These are phyloP conservation scores for Branchinecta sandiegonensis DNA, from an alignment of 2,888 invertebrate genomes.

Conservation along the genomic window DNA sequence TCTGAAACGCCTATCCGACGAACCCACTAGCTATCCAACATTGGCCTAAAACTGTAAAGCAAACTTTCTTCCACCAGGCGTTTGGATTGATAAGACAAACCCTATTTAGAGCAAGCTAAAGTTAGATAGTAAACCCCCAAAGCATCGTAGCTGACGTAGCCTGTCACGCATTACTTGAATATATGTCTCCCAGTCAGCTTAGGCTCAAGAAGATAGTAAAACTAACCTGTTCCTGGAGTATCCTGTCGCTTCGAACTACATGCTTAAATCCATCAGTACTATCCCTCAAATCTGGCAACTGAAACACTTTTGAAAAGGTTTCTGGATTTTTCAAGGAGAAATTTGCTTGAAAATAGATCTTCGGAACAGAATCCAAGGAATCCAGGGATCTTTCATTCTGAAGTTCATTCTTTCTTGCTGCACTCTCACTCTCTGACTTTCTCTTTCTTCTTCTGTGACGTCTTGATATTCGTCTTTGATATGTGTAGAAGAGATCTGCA, in stretches of 20 bases:
- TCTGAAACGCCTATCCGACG: too few relatives aligned
- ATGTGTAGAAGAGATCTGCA: conserved; percentile 68
- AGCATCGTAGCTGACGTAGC: too few relatives aligned
- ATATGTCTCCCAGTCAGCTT: too few relatives aligned
- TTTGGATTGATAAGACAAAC: too few relatives aligned
- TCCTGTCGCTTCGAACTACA: conserved; percentile 37
- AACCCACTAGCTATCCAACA: too few relatives aligned
- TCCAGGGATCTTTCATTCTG: background rate
- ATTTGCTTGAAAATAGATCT: conserved; percentile 63
- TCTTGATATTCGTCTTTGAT: conserved; percentile 52
- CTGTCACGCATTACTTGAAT: too few relatives aligned
- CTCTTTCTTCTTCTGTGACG: conserved; percentile 29
- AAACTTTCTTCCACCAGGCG: too few relatives aligned
- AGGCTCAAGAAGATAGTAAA: too few relatives aligned
- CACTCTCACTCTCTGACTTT: background rate
- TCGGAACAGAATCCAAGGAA: conserved; percentile 53
- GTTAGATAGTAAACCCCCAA: too few relatives aligned
- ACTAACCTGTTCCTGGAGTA: conserved; percentile 63
- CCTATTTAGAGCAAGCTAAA: too few relatives aligned
- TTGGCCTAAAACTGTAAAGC: too few relatives aligned
- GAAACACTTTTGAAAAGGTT: conserved; percentile 72
- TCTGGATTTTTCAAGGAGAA: conserved; percentile 63
- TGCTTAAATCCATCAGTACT: conserved; percentile 22
- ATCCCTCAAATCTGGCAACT: conserved; percentile 40
- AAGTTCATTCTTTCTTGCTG: background rate